phyloP scores from a whole-genome alignment of 2,113 vertebrate species.

The Urocolius indicus region DNA sequence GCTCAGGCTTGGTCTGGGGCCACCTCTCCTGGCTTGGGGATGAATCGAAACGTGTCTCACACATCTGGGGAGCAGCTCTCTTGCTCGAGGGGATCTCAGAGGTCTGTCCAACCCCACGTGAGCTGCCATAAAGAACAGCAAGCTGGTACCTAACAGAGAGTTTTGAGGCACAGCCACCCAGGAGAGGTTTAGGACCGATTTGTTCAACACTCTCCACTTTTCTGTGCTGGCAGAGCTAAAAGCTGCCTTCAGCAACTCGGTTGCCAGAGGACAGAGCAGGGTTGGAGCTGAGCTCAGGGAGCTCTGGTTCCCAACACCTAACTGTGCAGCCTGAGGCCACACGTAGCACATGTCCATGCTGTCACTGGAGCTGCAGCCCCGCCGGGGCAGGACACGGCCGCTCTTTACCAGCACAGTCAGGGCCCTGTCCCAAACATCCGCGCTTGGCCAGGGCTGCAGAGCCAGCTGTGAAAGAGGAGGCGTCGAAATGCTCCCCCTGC shows the following conservation, averaged over 20 bases:
- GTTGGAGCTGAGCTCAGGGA: background rate
- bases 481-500: background rate
- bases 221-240: background rate
- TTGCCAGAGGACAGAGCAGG: background rate
- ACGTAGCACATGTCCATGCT: background rate
- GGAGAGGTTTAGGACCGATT: background rate
- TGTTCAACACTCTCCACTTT: background rate
- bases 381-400: background rate
- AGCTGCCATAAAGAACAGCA: background rate
- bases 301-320: background rate
- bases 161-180: background rate
- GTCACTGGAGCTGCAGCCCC: background rate
- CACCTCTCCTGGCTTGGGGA: background rate
- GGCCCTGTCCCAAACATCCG: background rate
- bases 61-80: background rate
- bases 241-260: background rate
- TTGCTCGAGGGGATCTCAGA: background rate
- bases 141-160: background rate
- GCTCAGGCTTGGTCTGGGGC: background rate
- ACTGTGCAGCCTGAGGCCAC: background rate
- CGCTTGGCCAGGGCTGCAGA: background rate
- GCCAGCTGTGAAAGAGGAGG: background rate
- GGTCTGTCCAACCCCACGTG: rapidly evolving
- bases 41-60: rapidly evolving
- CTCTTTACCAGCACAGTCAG: conserved; percentile 19